Evolutionary conservation across 2,113 vertebrate genomes (phyloP).

Genomic region (Aptenodytes patagonicus): DNA sequence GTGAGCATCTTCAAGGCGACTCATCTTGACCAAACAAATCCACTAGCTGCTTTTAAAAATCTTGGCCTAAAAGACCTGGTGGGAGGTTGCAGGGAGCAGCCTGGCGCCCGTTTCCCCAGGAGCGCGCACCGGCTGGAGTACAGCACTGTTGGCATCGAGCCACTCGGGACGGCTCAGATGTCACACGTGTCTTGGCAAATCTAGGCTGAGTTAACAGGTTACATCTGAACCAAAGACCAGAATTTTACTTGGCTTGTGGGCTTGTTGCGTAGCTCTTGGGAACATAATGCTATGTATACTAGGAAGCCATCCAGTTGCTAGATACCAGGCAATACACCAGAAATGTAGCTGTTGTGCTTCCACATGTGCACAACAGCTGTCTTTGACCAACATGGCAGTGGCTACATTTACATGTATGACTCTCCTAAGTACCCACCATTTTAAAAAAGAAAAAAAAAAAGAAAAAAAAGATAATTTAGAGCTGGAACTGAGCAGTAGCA

Average conservation of each 20-base stretch:
- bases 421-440: background rate
- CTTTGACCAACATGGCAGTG: background rate
- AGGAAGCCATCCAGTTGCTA: background rate
- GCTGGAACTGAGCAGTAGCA: background rate
- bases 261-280: background rate
- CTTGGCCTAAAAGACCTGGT: background rate
- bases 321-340: background rate
- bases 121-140: rapidly evolving
- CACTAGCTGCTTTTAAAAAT: background rate
- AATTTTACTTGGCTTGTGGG: background rate
- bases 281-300: background rate
- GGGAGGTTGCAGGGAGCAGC: background rate
- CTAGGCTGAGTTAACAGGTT: background rate
- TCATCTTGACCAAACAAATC: background rate
- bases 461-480: background rate
- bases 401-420: background rate
- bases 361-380: background rate
- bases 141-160: rapidly evolving
- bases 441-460: background rate
- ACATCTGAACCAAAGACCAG: background rate
- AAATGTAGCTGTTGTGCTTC: background rate
- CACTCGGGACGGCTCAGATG: rapidly evolving
- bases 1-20: rapidly evolving
- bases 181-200: background rate
- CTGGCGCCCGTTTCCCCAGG: background rate